phyloP scores from a whole-genome alignment of 2,113 vertebrate genomes.

The Speoplatyrhinus poulsoni region DNA sequence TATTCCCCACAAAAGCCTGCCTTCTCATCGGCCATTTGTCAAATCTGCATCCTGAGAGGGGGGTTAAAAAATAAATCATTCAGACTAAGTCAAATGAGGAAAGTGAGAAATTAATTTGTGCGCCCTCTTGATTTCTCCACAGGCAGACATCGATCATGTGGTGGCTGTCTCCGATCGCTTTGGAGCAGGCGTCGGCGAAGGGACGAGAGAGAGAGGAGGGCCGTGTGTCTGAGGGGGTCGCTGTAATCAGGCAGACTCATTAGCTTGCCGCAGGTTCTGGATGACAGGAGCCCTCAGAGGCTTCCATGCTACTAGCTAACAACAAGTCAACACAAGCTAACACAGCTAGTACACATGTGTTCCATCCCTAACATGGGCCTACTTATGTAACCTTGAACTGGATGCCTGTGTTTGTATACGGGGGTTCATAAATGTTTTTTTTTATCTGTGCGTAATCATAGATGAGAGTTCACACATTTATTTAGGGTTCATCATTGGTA shows the following conservation, averaged over 20 bases:
- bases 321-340: slow-evolving; percentile 36
- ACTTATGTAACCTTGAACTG: too few species aligned
- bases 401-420: too few species aligned
- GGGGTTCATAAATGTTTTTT: too few species aligned
- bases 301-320: slow-evolving; percentile 14
- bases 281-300: slow-evolving; percentile 67
- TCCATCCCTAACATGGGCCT: too few species aligned
- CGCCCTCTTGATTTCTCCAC: slow-evolving; percentile 77
- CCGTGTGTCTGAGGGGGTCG: slow-evolving; percentile 73
- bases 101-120: slow-evolving; percentile 79
- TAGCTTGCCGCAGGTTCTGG: slow-evolving; percentile 72
- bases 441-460: too few species aligned
- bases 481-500: too few species aligned
- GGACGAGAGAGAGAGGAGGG: slow-evolving; percentile 41
- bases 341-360: not conserved
- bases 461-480: too few species aligned
- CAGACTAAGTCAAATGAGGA: slow-evolving; percentile 75
- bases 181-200: slow-evolving; percentile 60
- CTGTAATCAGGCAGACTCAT: slow-evolving; percentile 74
- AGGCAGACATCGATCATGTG: slow-evolving; percentile 78
- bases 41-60: slow-evolving; percentile 48
- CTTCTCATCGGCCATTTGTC: slow-evolving; percentile 45
- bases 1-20: slow-evolving; percentile 30
- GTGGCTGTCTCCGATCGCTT: slow-evolving; percentile 66
- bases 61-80: slow-evolving; percentile 69